Evolutionary conservation across 2,113 vertebrate species (phyloP).

Genomic region (Microtus richardsoni): DNA sequence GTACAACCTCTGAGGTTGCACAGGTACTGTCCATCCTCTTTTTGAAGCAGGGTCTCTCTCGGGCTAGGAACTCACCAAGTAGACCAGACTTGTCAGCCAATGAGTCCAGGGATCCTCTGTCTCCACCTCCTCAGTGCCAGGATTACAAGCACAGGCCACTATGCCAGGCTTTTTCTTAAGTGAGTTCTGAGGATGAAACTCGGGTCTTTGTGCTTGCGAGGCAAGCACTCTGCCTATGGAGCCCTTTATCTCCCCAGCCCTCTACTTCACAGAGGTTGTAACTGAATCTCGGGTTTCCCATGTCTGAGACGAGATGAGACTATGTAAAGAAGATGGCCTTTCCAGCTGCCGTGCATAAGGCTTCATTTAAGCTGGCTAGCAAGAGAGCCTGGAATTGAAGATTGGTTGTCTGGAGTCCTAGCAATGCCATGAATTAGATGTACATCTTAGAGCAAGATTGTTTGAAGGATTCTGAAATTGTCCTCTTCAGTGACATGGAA

Average conservation of each 20-base stretch:
- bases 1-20: too few relatives aligned
- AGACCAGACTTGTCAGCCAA: background rate
- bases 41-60: background rate
- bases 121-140: background rate
- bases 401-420: background rate
- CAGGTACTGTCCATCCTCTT: background rate
- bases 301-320: background rate
- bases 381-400: background rate
- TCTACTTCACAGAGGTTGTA: background rate
- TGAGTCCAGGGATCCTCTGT: background rate
- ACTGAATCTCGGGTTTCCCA: background rate
- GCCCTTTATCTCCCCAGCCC: too few relatives aligned
- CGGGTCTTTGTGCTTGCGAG: background rate
- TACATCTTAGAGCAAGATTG: background rate
- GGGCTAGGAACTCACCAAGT: background rate
- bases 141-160: background rate
- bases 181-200: background rate
- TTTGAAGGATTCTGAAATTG: background rate
- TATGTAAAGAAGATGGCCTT: background rate
- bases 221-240: background rate
- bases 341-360: background rate
- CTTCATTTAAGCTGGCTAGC: background rate
- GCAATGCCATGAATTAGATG: background rate
- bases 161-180: background rate
- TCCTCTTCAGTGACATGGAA: slow-evolving; percentile 28